Evolutionary conservation across 2,888 invertebrate genomes (phyloP), one percentile per base, ranked within the genome.

Genomic region (Gasteruption jaculator): DNA sequence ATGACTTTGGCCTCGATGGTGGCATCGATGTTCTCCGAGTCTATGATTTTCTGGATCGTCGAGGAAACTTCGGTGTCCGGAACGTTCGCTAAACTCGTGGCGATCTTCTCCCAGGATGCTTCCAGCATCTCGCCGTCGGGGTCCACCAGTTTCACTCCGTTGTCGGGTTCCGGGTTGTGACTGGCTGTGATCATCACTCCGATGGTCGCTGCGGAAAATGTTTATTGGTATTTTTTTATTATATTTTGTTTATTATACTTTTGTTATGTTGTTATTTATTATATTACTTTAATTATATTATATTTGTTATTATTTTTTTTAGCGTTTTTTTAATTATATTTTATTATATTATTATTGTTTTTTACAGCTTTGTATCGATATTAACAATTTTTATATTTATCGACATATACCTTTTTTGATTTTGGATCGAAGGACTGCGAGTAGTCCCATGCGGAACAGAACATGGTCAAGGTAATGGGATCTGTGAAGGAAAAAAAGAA

Each of bases 121-220:
- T 92, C 91, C 58, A 99, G 71, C 99, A 99, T 99, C 73, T 96
- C 96, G 1, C 99, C 99, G 52, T 80, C 80, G 2, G 95, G 94
- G 73, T 99, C 97, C 30, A 99, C 83, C 32, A 99, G 73, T 71
- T 99, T 99, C 3, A 95, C 89, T 1, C 97, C 97, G 71, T 97
- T 97, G 65, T 97, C 97, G 0, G 85, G 84, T 68, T 88, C 93
- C 29, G 95, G 85, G 73, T 99, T 99, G 70, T 99, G 99, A 0
- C 97, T 97, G 0, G 99, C 99, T 0, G 99, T 99, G 46, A 99
- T 91, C 96, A 99, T 96, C n/a, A 96, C 80, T 27, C 99, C 99
- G 60, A 95, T 85, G 22, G 85, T 80, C 60, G 85, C 85, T 74
- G 73, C 41, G 64, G 50, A 40, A 46, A 39, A 40, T 30, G 41